These are phyloP conservation scores for Protaetia brevitarsis DNA, from an alignment of 1,140 invertebrate genomes.

Conservation along the genomic window DNA sequence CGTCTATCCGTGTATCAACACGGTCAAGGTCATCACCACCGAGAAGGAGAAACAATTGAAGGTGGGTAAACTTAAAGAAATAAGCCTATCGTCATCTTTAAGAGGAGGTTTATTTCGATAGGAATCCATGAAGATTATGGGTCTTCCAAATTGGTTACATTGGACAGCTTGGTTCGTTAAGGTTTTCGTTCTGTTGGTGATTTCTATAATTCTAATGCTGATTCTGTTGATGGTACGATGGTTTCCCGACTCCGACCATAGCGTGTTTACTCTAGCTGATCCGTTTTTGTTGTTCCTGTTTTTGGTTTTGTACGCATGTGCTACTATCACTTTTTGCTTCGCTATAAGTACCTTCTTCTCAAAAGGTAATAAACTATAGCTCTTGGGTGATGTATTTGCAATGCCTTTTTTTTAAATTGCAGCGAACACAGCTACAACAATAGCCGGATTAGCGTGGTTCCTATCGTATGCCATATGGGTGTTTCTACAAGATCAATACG, in stretches of 20 bases:
- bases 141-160: conserved; percentile 54
- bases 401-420: conserved; percentile 37
- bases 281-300: conserved; percentile 49
- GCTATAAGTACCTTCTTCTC: conserved; percentile 67
- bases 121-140: conserved; percentile 43
- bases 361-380: conserved; percentile 55
- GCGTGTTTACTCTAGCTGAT: conserved; percentile 24
- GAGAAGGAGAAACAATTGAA: conserved; percentile 66
- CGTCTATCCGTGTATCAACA: conserved; percentile 73
- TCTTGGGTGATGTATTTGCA: background rate
- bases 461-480: conserved; percentile 67
- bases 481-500: conserved; percentile 59
- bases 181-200: conserved; percentile 64
- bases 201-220: conserved; percentile 54
- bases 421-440: conserved; percentile 69
- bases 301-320: conserved; percentile 54
- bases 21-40: conserved; percentile 64
- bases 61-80: too few relatives aligned
- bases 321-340: conserved; percentile 64
- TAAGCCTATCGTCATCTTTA: too few relatives aligned
- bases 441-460: conserved; percentile 68
- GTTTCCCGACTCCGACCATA: background rate
- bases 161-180: conserved; percentile 80
- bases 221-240: conserved; percentile 43
- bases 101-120: too few relatives aligned